Base-by-base conservation (phyloP, 1,140 invertebrate species). In the Cheumatopsyche charites region DNA sequence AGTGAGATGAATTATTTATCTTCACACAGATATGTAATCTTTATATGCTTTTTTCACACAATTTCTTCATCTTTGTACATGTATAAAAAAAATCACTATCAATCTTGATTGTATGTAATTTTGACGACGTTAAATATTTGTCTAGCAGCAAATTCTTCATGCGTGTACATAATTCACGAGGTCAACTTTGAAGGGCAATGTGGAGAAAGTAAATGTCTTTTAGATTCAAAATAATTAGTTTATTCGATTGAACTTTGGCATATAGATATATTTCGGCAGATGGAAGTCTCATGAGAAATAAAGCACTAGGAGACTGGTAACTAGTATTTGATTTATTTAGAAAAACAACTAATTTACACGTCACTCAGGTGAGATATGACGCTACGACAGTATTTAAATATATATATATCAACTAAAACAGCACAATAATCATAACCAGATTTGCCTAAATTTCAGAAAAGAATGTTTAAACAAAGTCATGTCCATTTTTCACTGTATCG, bases 241-340 rank as follows among this genome's bases (percentile, higher is more conserved):
- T 47, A 15, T 15, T 52, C 15, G 19, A 52, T 52, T 52, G 19
- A 52, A 36, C 29, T 36, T 36, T 9, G 29, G 47, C 7, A 17
- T 47, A 47, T 47, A 4, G 13, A 17, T 3, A 42, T n/a, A 42
- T 45, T 12, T 45, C 12, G 47, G 19, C 47, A 52, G 1, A 7
- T 52, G 15, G 47, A 52, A 17, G 19, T 52, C 47, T 19, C 15
- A 17, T 52, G 19, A 5, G 15, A 52, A 52, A 52, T 52, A 52
- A 52, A 52, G 47, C 47, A 52, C 13, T 19, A 52, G 19, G 5
- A 17, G 47, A 52, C 47, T 52, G 47, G 47, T 52, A 9, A 52
- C 47, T 52, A 52, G 47, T 52, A 52, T 52, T 52, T 52, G 19
- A 52, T 52, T 52, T 52, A 52, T 52, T 52, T 52, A 52, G 47